Evolutionary conservation across 2,888 invertebrate genomes (phyloP).

Genomic region (Oscheius myriophilus): DNA sequence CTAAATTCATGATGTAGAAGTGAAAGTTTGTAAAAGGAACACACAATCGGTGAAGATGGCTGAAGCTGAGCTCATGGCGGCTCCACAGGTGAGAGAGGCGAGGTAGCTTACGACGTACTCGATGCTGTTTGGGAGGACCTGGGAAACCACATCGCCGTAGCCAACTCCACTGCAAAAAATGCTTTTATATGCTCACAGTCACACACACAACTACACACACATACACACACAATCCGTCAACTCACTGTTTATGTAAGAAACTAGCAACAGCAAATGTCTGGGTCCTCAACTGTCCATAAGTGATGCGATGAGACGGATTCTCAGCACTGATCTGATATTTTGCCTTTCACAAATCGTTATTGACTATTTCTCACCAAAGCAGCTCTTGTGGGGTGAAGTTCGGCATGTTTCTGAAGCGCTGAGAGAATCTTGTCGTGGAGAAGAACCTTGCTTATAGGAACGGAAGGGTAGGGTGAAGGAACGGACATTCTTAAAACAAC

Average conservation of each 20-base stretch:
- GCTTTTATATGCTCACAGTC: too few relatives aligned
- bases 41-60: conserved; percentile 60
- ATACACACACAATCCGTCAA: too few relatives aligned
- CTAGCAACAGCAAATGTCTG: conserved; percentile 14
- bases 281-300: conserved; percentile 14
- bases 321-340: conserved; percentile 29
- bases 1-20: too few relatives aligned
- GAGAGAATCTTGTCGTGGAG: conserved; percentile 11
- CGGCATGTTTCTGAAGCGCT: conserved; percentile 2
- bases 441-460: not conserved
- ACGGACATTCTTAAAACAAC: not conserved
- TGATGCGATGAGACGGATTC: conserved; percentile 16
- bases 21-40: too few relatives aligned
- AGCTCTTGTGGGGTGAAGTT: not conserved
- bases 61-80: conserved; percentile 56
- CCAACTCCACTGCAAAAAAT: conserved; percentile 38
- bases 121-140: conserved; percentile 58
- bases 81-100: conserved; percentile 48
- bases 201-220: too few relatives aligned
- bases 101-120: conserved; percentile 52
- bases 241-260: conserved; percentile 28
- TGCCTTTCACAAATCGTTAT: not conserved
- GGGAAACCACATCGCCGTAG: conserved; percentile 54
- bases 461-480: conserved; percentile 4
- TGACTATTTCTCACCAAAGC: not conserved